These are phyloP conservation scores for Rhinolophus ferrumequinum DNA, from an alignment of 2,113 vertebrate genomes.

Conservation along the genomic window DNA sequence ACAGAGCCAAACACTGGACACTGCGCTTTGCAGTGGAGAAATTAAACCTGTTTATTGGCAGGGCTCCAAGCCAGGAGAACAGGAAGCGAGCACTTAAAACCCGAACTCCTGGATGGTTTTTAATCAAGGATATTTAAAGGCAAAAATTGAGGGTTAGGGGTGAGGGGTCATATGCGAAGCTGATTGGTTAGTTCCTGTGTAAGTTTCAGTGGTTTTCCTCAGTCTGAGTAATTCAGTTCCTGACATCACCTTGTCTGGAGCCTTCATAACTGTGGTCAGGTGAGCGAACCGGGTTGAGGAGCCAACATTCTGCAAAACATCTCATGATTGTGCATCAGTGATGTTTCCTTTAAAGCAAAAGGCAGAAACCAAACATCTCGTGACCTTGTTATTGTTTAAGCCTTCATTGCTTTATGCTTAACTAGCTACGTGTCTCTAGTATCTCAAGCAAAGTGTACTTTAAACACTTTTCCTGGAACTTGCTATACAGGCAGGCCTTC, in stretches of 20 bases:
- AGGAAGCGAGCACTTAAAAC: background rate
- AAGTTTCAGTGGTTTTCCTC: background rate
- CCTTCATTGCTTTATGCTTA: background rate
- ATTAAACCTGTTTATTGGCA: background rate
- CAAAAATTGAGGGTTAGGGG: background rate
- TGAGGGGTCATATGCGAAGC: background rate
- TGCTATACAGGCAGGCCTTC: background rate
- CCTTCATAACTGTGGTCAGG: background rate
- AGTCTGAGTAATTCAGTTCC: background rate
- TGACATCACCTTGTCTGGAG: background rate
- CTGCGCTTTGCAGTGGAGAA: background rate
- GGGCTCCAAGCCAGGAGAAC: background rate
- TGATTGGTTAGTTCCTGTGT: background rate
- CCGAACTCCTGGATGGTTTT: background rate
- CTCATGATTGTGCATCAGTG: background rate
- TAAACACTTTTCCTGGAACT: background rate
- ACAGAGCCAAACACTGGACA: background rate
- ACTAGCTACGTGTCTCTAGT: background rate
- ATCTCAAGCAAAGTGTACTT: background rate
- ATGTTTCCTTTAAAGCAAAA: background rate
- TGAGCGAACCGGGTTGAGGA: background rate
- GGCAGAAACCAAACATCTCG: background rate
- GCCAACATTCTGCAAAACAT: background rate
- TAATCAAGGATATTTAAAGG: background rate
- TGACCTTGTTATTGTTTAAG: background rate